These are phyloP conservation scores for Ooceraea biroi DNA, from an alignment of 1,140 invertebrate genomes.

Conservation along the genomic window DNA sequence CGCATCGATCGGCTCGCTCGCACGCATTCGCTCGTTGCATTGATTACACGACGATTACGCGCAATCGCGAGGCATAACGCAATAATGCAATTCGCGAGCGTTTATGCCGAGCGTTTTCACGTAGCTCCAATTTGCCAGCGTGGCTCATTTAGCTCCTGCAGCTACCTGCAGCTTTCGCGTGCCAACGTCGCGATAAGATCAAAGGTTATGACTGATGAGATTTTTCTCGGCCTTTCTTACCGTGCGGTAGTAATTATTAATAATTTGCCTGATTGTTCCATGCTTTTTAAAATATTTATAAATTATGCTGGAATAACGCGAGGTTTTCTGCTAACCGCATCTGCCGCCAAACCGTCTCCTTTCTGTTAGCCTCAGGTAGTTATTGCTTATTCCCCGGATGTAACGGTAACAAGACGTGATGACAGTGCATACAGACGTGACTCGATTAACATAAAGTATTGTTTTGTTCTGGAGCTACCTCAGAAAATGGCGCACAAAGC, in stretches of 20 bases:
- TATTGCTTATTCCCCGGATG: constrained; percentile 72
- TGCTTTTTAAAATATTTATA: neutral
- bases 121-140: constrained; percentile 47
- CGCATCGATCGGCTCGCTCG: constrained; percentile 58
- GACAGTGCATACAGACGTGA: constrained; percentile 75
- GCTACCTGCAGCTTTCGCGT: constrained; percentile 1
- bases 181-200: constrained; percentile 25
- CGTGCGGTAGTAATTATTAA: neutral
- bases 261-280: neutral
- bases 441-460: constrained; percentile 75
- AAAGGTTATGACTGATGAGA: constrained; percentile 13
- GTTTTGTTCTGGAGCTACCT: constrained; percentile 64
- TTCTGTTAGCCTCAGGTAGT: constrained; percentile 65
- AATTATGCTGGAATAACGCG: neutral
- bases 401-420: constrained; percentile 75
- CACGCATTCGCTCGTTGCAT: too few relatives aligned
- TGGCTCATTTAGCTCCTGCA: constrained; percentile 34
- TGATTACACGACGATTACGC: constrained; percentile 68
- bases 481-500: constrained; percentile 55
- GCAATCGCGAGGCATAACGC: constrained; percentile 52
- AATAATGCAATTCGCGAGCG: constrained; percentile 22
- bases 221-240: neutral
- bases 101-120: constrained; percentile 52
- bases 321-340: constrained; percentile 28
- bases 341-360: constrained; percentile 59